Evolutionary conservation across 2,797 vertebrate genomes (phyloP).

Genomic region (Chloroceryle amazona): DNA sequence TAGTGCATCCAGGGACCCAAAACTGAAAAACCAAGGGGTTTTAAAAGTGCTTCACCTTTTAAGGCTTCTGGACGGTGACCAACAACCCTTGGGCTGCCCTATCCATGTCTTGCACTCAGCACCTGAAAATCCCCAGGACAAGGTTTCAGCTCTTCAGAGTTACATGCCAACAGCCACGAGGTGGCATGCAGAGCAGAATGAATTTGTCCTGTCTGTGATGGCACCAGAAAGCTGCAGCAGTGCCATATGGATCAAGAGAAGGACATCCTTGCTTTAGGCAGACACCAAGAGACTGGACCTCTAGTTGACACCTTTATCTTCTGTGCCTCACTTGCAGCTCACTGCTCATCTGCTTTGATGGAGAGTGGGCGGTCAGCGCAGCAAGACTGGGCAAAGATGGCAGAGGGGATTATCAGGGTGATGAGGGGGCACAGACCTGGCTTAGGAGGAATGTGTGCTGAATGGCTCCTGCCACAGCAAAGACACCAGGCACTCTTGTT

Average conservation of each 20-base stretch:
- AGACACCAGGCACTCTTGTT: neutral
- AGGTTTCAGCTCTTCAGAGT: neutral
- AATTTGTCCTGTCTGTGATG: fast-evolving
- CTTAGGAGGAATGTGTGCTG: fast-evolving
- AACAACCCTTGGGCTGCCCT: neutral
- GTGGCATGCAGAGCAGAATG: neutral
- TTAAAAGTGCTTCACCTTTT: neutral
- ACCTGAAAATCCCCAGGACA: neutral
- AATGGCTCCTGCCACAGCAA: neutral
- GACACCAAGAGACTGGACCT: neutral
- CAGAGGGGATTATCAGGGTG: neutral
- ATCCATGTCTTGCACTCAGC: neutral
- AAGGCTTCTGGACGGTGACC: neutral
- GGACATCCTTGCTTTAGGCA: neutral
- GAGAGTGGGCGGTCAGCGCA: neutral
- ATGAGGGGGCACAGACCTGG: fast-evolving
- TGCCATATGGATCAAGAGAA: neutral
- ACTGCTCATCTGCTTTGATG: neutral
- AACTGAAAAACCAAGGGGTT: neutral
- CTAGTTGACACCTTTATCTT: neutral
- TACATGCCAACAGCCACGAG: neutral
- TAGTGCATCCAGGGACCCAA: neutral
- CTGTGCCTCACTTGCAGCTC: neutral
- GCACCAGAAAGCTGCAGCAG: neutral
- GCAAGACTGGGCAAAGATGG: neutral